phyloP scores from a whole-genome alignment of 2,797 vertebrate species.

The Eupleurogrammus muticus region DNA sequence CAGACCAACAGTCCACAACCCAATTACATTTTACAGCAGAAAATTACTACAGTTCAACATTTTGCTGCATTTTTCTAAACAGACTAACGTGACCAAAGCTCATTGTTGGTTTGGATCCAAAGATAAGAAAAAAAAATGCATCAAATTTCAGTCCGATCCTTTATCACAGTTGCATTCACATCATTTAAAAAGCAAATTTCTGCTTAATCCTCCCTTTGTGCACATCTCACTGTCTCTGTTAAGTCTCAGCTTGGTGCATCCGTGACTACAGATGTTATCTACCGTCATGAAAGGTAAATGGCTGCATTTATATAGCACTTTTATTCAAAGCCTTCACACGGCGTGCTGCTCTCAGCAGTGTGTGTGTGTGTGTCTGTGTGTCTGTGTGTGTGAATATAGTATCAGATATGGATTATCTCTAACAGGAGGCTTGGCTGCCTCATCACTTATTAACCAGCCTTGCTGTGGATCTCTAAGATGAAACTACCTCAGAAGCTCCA shows the following conservation, averaged over 20 bases:
- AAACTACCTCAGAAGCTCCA: constrained; percentile 54
- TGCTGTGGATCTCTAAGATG: constrained; percentile 53
- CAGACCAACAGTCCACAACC: too few species aligned
- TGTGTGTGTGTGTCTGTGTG: constrained; percentile 17
- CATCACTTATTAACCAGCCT: constrained; percentile 68
- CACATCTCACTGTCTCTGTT: neutral
- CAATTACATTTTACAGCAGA: too few species aligned
- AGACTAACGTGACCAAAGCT: too few species aligned
- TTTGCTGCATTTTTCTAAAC: too few species aligned
- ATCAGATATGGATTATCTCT: constrained; percentile 62
- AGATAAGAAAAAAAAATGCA: too few species aligned
- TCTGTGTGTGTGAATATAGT: constrained; percentile 46
- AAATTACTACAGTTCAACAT: too few species aligned
- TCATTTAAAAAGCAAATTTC: neutral
- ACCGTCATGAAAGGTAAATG: neutral
- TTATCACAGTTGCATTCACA: too few species aligned
- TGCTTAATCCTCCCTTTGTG: neutral
- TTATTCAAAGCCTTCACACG: neutral
- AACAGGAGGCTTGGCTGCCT: constrained; percentile 50
- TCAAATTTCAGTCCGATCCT: too few species aligned
- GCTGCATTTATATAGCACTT: too few species aligned
- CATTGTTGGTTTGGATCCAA: too few species aligned
- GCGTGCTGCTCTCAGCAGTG: neutral
- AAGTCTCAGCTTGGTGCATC: constrained; percentile 5
- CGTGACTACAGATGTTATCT: constrained; percentile 7